A percentile compares a stretch with the other conserved stretches of the same genome.
Conservation (phyloP, 2,888 invertebrate genomes). For the Iselma pallidipennis region DNA sequence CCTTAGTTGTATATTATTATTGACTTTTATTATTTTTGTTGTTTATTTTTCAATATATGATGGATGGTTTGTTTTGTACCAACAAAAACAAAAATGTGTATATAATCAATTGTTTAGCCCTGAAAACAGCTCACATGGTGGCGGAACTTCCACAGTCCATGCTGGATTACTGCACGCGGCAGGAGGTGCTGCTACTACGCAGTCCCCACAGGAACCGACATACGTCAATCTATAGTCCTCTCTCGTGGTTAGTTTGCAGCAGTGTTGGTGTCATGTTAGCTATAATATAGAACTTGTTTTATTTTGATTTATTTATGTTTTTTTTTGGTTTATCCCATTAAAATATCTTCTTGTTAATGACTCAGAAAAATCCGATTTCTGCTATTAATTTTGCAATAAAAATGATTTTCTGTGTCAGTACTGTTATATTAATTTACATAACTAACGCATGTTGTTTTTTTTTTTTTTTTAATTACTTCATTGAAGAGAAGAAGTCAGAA, state of each 20-base stretch:
- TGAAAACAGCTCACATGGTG: constrained; percentile 53
- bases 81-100: background rate
- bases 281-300: constrained; percentile 31
- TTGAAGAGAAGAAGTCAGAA: background rate
- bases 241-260: constrained; percentile 57
- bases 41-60: constrained; percentile 17
- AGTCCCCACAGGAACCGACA: constrained; percentile 84
- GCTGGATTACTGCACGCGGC: constrained; percentile 56
- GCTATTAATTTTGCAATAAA: background rate
- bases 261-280: constrained; percentile 52
- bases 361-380: constrained; percentile 12
- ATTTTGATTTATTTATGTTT: constrained; percentile 35
- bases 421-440: constrained; percentile 9
- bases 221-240: constrained; percentile 90
- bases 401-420: background rate
- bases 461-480: background rate
- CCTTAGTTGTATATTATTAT: background rate
- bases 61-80: constrained; percentile 28
- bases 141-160: constrained; percentile 53
- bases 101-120: constrained; percentile 57
- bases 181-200: constrained; percentile 63
- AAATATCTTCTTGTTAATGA: too few relatives aligned
- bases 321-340: too few relatives aligned
- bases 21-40: constrained; percentile 8
- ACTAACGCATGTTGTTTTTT: constrained; percentile 12